Base-by-base conservation (phyloP, 2,888 invertebrate genomes). In the Leptinotarsa peninsularis region DNA sequence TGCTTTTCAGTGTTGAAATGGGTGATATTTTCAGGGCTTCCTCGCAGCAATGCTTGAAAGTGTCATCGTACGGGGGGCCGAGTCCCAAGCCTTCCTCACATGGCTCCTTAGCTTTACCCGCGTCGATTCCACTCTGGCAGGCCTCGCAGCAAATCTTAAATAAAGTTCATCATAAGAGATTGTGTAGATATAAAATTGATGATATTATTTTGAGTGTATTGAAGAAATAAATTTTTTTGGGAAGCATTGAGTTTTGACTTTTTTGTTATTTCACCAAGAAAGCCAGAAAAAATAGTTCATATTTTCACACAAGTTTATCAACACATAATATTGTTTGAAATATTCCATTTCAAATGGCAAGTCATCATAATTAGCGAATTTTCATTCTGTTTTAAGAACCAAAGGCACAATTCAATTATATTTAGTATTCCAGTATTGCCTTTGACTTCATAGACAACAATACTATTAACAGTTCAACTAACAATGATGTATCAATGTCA, bases 401-500 rank as follows among this genome's bases (percentile, higher is more conserved):
- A 63, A 18, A 17, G 21, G 63, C 21, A 63, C 63, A 63, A 63
- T 10, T 18, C 23, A 7, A 63, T 21, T 0, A 63, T 63, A 4
- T 18, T 63, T 23, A 33, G 21, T 23, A 27, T 17, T 7, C 63
- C 63, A 10, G 1, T 0, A 17, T 63, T 63, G 63, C 18, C 63
- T 63, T 10, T 63, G 63, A 23, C 63, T 63, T 23, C 63, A 63
- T 63, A 21, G 63, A 21, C 63, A 63, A 63, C 15, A 63, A 63
- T 10, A 3, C 1, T 14, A 27, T 13, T 14, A 13, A 23, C 63
- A 63, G 63, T 63, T 33, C 60, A 63, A 63, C 13, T 18, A 63
- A 15, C 23, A 23, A 21, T 18, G 21, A 63, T 63, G 21, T 4
- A 21, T 17, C 63, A 63, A 17, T 23, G 15, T 63, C 63, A 21